These are phyloP conservation scores for Drosophila biarmipes DNA, from an alignment of 1,140 invertebrate genomes.

Conservation along the genomic window DNA sequence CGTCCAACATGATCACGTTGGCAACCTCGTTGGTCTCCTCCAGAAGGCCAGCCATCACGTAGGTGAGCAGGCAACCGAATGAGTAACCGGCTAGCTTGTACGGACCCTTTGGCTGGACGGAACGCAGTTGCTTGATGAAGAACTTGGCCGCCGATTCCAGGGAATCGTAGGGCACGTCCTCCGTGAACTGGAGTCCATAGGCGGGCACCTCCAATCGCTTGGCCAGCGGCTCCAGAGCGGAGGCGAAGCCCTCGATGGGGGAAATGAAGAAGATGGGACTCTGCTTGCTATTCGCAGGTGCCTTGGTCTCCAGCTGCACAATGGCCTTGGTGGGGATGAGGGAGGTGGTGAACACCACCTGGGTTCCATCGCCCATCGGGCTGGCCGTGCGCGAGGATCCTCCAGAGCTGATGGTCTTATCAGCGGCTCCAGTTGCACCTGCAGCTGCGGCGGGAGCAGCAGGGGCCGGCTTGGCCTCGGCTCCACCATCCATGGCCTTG, in stretches of 20 bases:
- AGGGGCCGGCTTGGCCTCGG: conserved; percentile 49
- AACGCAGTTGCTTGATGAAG: conserved; percentile 92
- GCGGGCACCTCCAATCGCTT: conserved; percentile 90
- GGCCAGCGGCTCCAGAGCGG: conserved; percentile 89
- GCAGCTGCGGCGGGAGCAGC: conserved; percentile 21
- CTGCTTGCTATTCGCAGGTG: conserved; percentile 79
- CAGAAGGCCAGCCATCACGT: conserved; percentile 95
- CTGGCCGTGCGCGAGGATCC: conserved; percentile 51
- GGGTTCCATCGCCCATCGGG: conserved; percentile 79
- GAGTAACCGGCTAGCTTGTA: conserved; percentile 97
- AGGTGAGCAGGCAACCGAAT: conserved; percentile 95
- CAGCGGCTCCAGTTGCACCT: conserved; percentile 1
- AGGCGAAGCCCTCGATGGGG: conserved; percentile 95
- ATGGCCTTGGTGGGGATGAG: conserved; percentile 89
- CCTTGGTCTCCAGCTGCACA: conserved; percentile 86
- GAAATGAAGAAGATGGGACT: conserved; percentile 91
- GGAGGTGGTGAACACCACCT: conserved; percentile 86
- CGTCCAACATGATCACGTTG: conserved; percentile 94
- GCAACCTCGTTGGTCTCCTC: conserved; percentile 88
- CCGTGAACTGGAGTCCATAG: conserved; percentile 95
- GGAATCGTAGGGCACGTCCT: conserved; percentile 89
- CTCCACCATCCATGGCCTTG: conserved; percentile 87
- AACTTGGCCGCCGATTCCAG: conserved; percentile 91
- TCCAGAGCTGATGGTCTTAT: conserved; percentile 36
- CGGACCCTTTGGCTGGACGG: conserved; percentile 92